Evolutionary conservation across 2,797 vertebrate genomes (phyloP), one percentile per base, ranked within the genome.

Genomic region (Margarornis squamiger): DNA sequence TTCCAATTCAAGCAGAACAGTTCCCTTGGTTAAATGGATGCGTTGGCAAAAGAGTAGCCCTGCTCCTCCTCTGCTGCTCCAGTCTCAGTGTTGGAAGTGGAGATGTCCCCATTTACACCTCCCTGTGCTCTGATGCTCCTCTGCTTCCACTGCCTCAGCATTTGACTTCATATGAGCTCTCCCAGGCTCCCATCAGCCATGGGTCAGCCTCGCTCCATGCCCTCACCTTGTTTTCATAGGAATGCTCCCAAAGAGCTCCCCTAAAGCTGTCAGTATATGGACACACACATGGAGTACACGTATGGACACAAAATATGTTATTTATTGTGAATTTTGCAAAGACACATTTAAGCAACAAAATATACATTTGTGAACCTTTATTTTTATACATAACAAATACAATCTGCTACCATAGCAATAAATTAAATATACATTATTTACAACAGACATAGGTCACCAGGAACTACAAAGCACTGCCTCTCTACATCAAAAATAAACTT

Each of bases 221-320:
- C 10, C 0, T 16, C 27, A 2, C 29, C 2, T 4, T 48, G 3
- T 13, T 65, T 38, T 9, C 21, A 49, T 17, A 10, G 29, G 14
- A 38, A 14, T 10, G 22, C 2, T 61, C 51, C 43, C 61, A 21
- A 5, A 62, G 26, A 32, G 7, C 30, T 66, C 66, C 10, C 36
- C 48, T 55, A 24, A 55, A 45, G n/a, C 29, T 32, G 43, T 10
- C 5, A 0, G 52, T 27, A 11, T 10, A 38, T 0, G 49, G 24
- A 21, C 32, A 51, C 9, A 63, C 54, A 79, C 78, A 81, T 1
- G 3, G 20, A 57, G 34, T 49, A 96, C 26, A 29, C 91, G 38
- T 90, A 97, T 73, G 96, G 98, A 99, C 99, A 99, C 98, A 99
- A 99, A 99, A 99, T 99, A 99, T 99, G 98, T 97, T 97, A 97